Base-by-base conservation (phyloP, 2,888 invertebrate genomes). In the Aphidoletes aphidimyza region DNA sequence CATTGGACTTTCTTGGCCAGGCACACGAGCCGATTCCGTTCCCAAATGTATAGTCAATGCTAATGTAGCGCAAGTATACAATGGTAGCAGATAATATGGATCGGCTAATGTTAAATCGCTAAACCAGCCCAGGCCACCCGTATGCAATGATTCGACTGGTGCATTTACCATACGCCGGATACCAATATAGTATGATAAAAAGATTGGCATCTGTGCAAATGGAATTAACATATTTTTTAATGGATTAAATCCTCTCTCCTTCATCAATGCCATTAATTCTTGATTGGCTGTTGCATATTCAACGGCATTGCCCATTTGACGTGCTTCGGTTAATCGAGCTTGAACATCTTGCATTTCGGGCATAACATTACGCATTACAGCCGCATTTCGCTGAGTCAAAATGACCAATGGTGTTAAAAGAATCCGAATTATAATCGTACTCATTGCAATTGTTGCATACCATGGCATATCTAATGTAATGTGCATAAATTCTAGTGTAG, bases 111-210 rank as follows among this genome's bases (percentile, higher is more conserved):
- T 97, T 81, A 99, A 92, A 91, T 99, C 98, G 2, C 92, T 91
- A 89, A 99, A 98, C 99, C 99, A 99, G 87, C 92, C 93, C 0
- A 97, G 86, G 0, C 99, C 99, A 42, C 99, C 99, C 0, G 93
- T 91, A 86, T 93, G 92, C 92, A 99, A 92, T 88, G 97, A 97
- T 69, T 96, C 97, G 47, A 99, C 95, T 0, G 98, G 98, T 42
- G 94, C 92, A 88, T 94, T 95, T 0, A 97, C 94, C 98, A 99
- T 98, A 86, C 93, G 91, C 87, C 96, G 92, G 83, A 99, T 90
- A 0, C 95, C 97, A 90, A 96, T 92, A 88, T 98, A 99, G 89
- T 97, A 95, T 0, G 98, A 97, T 86, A 98, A 90, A 89, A 99
- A 99, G 22, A 99, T 90, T 0, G 98, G 98, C 84, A 96, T 96